Base-by-base conservation (phyloP, 2,797 vertebrate genomes). In the Prunella strophiata region DNA sequence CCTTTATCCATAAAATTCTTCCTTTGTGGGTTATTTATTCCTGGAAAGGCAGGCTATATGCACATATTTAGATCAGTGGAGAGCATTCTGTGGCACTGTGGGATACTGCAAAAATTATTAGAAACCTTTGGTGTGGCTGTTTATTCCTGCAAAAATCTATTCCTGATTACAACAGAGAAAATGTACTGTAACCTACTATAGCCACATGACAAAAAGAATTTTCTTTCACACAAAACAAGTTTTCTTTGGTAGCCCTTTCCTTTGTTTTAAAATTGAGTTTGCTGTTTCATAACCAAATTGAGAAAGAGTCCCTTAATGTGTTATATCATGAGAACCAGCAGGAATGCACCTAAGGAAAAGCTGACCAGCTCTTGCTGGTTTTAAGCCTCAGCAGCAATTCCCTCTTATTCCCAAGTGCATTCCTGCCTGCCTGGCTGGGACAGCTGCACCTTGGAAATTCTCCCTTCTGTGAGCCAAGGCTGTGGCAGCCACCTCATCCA, bases 261-360 rank as follows among this genome's bases (percentile, higher is more conserved):
- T 61, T 76, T 58, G 10, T 40, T 81, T 87, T 43, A 38, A 77
- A 88, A 83, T 18, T 13, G 54, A 58, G 14, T 67, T 83, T 75
- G 26, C 13, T 18, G 11, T 52, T 91, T 71, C 54, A 32, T 36
- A 72, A 72, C 2, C 15, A 75, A 57, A 38, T 29, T 22, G 29
- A 66, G 57, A 25, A 51, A 21, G 58, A 27, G 20, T 8, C 27
- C 30, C 21, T 68, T 34, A 13, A 48, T 14, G 16, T 2, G 1
- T 7, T 11, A 0, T 7, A 30, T 7, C 10, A 40, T 7, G 12
- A 34, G 50, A 52, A 65, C 6, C 27, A 65, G 5, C 1, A 32
- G 42, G 21, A 81, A 85, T 0, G 2, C 17, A 72, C 26, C 13
- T 23, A 21, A 55, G 52, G 63, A 88, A 65, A 84, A 78, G 26